A percentile compares a stretch with the other conserved stretches of the same genome.
phyloP scores from a whole-genome alignment of 2,797 vertebrate species.

The Pseudotriccus pelzelni region DNA sequence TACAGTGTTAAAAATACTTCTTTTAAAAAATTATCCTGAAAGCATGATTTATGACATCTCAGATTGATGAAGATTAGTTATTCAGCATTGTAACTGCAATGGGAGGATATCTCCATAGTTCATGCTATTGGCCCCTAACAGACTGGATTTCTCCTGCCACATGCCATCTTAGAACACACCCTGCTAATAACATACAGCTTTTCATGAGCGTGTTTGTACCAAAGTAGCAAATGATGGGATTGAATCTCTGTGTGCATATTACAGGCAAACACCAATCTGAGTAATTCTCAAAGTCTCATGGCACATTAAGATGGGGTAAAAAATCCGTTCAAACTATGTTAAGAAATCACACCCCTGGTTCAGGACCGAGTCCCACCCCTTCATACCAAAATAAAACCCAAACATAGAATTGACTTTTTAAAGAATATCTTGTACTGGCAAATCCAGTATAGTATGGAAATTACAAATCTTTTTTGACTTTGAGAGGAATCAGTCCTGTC shows the following conservation, averaged over 20 bases:
- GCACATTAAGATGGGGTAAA: not conserved
- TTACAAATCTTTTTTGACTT: not conserved
- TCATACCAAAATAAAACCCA: not conserved
- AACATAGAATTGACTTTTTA: not conserved
- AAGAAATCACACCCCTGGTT: not conserved
- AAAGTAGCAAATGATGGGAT: not conserved
- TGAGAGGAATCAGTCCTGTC: not conserved
- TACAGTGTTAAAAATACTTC: not conserved
- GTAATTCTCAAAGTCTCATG: not conserved
- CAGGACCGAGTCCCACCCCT: not conserved
- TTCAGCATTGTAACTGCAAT: not conserved
- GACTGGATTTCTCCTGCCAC: not conserved
- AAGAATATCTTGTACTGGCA: not conserved
- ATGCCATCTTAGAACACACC: not conserved
- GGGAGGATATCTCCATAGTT: rapidly evolving
- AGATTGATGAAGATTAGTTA: not conserved
- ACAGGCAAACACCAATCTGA: not conserved
- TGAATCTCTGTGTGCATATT: not conserved
- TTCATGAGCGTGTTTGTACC: not conserved
- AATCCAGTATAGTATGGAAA: not conserved
- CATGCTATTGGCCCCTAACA: not conserved
- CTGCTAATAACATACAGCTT: not conserved
- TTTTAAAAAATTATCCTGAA: not conserved
- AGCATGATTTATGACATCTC: not conserved
- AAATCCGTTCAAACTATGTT: not conserved